These are phyloP conservation scores for Lithophane leautieri DNA, from an alignment of 2,888 invertebrate genomes.

Conservation along the genomic window DNA sequence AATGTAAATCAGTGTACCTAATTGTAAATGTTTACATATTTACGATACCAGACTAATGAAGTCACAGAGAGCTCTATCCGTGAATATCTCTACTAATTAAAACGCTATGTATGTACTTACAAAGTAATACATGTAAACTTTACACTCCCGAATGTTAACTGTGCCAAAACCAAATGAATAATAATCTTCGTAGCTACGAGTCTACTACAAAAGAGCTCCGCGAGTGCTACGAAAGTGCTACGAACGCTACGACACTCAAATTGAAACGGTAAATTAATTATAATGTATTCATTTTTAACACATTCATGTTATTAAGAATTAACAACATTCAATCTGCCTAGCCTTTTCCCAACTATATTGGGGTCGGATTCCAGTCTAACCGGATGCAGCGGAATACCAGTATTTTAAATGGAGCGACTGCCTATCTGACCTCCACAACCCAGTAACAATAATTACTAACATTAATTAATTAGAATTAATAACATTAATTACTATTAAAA, in stretches of 20 bases:
- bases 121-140: slow-evolving; percentile 32
- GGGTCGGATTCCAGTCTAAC: too few species aligned
- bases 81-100: slow-evolving; percentile 41
- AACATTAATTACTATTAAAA: not conserved
- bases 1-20: slow-evolving; percentile 11
- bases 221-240: slow-evolving; percentile 34
- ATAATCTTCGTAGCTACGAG: slow-evolving; percentile 37
- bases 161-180: slow-evolving; percentile 49
- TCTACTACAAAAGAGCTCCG: slow-evolving; percentile 36
- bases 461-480: too few species aligned
- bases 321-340: too few species aligned
- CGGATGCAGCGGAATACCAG: too few species aligned
- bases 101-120: slow-evolving; percentile 21
- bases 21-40: slow-evolving; percentile 36
- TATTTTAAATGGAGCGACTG: too few species aligned
- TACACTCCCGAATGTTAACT: slow-evolving; percentile 26
- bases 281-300: too few species aligned
- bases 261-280: slow-evolving; percentile 15
- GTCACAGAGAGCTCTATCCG: slow-evolving; percentile 16
- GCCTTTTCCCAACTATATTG: too few species aligned
- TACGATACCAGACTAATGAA: slow-evolving; percentile 41
- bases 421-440: too few species aligned
- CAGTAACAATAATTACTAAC: too few species aligned
- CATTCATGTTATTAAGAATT: too few species aligned
- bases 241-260: slow-evolving; percentile 19